Evolutionary conservation across 2,888 invertebrate species (phyloP).

Genomic region (Vesta saturnalis): DNA sequence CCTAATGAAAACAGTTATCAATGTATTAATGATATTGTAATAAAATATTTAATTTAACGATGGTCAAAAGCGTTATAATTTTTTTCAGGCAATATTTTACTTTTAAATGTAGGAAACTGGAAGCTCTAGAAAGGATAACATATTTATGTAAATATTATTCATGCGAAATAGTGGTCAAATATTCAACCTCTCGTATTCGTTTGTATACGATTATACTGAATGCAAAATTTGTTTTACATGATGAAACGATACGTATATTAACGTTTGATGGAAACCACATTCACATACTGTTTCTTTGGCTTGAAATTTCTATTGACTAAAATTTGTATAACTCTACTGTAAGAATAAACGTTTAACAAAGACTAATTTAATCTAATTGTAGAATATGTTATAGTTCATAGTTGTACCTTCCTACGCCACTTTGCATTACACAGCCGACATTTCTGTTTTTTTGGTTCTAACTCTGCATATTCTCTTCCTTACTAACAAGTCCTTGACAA

Average conservation of each 20-base stretch:
- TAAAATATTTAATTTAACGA: no score
- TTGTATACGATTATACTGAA: constrained; percentile 3
- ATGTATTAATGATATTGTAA: no score
- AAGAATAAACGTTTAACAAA: constrained; percentile 19
- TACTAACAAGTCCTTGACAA: constrained; percentile 30
- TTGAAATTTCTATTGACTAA: background rate
- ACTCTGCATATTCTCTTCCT: constrained; percentile 23
- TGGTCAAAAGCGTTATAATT: no score
- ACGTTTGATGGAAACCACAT: background rate
- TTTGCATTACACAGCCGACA: constrained; percentile 7
- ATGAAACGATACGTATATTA: background rate
- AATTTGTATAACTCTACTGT: constrained; percentile 6
- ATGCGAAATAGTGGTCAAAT: background rate
- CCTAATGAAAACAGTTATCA: no score
- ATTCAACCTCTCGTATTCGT: background rate
- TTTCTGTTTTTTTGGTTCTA: constrained; percentile 24
- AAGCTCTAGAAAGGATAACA: background rate
- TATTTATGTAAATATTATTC: constrained; percentile 4
- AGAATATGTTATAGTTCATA: constrained; percentile 17
- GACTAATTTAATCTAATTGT: constrained; percentile 24
- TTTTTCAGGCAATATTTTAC: no score
- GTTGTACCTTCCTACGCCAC: constrained; percentile 21
- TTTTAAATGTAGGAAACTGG: background rate
- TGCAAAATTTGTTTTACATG: background rate
- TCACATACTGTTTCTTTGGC: background rate